These are phyloP conservation scores for Netelia fuscicornis DNA, from an alignment of 2,888 invertebrate species.

Conservation along the genomic window DNA sequence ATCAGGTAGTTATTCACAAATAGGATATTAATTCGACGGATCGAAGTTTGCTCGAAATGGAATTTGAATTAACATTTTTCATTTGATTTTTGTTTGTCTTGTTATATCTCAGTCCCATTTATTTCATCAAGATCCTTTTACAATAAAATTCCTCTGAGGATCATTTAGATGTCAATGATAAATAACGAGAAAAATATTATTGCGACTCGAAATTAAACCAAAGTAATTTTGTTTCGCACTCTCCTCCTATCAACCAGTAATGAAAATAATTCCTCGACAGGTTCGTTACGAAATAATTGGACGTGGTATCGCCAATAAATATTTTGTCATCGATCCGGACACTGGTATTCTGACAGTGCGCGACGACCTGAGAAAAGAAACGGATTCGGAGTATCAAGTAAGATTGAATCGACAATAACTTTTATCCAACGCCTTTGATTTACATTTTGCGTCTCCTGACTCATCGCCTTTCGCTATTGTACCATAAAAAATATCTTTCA, in stretches of 20 bases:
- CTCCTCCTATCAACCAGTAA: not conserved
- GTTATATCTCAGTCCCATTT: no score
- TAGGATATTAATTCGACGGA: slow-evolving; percentile 1
- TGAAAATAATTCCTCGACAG: slow-evolving; percentile 74
- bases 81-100: no score
- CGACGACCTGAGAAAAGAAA: slow-evolving; percentile 94
- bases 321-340: slow-evolving; percentile 95
- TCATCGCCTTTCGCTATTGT: not conserved
- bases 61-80: not conserved
- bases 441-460: not conserved
- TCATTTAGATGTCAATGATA: no score
- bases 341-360: slow-evolving; percentile 92
- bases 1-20: slow-evolving; percentile 86
- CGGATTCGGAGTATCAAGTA: slow-evolving; percentile 94
- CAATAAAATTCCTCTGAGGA: no score
- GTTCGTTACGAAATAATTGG: slow-evolving; percentile 92
- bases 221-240: no score
- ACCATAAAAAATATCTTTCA: not conserved
- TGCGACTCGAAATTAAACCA: no score
- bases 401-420: slow-evolving; percentile 26
- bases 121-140: no score
- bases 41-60: slow-evolving; percentile 13
- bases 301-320: slow-evolving; percentile 92
- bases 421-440: not conserved
- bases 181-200: no score